Conservation (phyloP, 2,113 vertebrate genomes). For the Ceratotherium simum region DNA sequence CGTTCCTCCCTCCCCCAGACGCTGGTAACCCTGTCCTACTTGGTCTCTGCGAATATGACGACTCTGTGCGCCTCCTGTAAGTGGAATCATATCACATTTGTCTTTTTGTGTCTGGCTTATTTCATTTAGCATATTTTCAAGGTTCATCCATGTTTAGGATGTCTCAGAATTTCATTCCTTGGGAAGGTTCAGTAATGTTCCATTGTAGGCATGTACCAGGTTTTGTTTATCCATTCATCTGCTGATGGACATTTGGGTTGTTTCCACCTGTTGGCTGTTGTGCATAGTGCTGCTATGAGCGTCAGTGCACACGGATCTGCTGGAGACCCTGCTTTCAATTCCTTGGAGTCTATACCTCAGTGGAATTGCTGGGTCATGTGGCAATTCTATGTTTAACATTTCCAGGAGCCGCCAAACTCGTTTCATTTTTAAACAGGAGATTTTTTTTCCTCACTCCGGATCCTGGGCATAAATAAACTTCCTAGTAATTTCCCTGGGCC, state of each 20-base stretch:
- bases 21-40: background rate
- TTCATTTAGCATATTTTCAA: background rate
- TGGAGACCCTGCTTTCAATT: background rate
- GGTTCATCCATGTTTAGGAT: background rate
- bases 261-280: background rate
- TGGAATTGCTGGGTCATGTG: background rate
- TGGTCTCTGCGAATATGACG: fast-evolving
- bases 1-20: background rate
- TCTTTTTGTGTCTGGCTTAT: too few relatives aligned
- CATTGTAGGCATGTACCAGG: fast-evolving
- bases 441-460: background rate
- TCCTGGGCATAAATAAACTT: background rate
- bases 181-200: background rate
- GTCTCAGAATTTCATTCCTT: background rate
- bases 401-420: background rate
- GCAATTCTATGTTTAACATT: background rate
- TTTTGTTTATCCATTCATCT: fast-evolving
- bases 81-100: fast-evolving
- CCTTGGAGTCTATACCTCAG: background rate
- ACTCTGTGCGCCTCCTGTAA: fast-evolving
- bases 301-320: fast-evolving
- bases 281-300: background rate
- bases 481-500: background rate
- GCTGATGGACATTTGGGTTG: fast-evolving
- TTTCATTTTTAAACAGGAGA: background rate